Conservation (phyloP, 2,888 invertebrate genomes). For the Neocrepidodera transversa region DNA sequence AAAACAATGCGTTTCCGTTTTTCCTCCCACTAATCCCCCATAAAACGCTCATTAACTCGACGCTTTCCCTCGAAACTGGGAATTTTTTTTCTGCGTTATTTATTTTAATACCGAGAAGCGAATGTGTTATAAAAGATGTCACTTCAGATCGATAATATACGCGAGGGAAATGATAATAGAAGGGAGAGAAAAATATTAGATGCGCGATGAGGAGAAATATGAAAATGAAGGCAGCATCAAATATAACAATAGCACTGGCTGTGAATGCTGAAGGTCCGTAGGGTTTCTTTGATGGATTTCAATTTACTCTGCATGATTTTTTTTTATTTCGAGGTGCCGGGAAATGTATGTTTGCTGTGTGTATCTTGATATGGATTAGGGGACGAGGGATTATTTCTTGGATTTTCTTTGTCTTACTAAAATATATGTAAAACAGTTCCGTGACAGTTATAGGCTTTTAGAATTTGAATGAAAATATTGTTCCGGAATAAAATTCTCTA, state of each 20-base stretch:
- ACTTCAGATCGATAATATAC: slow-evolving; percentile 60
- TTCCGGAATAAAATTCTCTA: no score
- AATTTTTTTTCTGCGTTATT: slow-evolving; percentile 40
- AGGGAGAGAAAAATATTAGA: slow-evolving; percentile 48
- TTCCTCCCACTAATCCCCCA: slow-evolving; percentile 16
- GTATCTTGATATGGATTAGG: not conserved
- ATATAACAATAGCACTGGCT: slow-evolving; percentile 57
- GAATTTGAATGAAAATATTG: no score
- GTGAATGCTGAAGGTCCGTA: slow-evolving; percentile 54
- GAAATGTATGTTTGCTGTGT: not conserved
- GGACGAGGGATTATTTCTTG: not conserved
- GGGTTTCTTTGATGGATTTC: slow-evolving; percentile 59
- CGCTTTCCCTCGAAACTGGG: slow-evolving; percentile 10
- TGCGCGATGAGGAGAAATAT: slow-evolving; percentile 51
- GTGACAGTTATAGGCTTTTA: no score
- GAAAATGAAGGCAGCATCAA: slow-evolving; percentile 55
- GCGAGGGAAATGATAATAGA: slow-evolving; percentile 53
- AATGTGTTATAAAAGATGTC: slow-evolving; percentile 54
- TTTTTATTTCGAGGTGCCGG: slow-evolving; percentile 27
- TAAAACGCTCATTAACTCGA: slow-evolving; percentile 27
- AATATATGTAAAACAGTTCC: no score
- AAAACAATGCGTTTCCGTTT: not conserved
- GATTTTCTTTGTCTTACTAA: not conserved
- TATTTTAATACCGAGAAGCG: slow-evolving; percentile 47
- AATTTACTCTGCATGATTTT: slow-evolving; percentile 55